phyloP scores from a whole-genome alignment of 2,888 invertebrate species.

The Clistopyga incitator region DNA sequence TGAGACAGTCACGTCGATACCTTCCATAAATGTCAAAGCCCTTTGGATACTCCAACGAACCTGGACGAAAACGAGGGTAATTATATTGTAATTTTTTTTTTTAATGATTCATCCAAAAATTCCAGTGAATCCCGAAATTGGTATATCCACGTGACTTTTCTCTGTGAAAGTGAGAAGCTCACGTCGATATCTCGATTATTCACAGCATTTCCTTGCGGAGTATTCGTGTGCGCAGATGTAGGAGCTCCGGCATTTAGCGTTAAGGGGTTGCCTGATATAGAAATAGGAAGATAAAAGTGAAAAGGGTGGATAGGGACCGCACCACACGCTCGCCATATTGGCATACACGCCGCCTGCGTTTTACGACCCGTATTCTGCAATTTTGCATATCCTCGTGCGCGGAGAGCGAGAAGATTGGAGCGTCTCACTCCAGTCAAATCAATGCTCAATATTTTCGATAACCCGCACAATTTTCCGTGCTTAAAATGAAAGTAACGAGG shows the following conservation, averaged over 20 bases:
- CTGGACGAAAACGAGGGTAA: constrained; percentile 25
- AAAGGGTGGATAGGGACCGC: constrained; percentile 38
- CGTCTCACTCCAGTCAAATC: not conserved
- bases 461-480: not conserved
- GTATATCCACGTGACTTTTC: constrained; percentile 10
- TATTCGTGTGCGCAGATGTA: constrained; percentile 30
- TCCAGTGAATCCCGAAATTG: not conserved
- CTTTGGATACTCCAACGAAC: constrained; percentile 28
- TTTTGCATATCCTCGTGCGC: constrained; percentile 78
- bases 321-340: constrained; percentile 78
- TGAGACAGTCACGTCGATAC: constrained; percentile 39
- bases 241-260: constrained; percentile 68
- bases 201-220: constrained; percentile 52
- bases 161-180: constrained; percentile 55
- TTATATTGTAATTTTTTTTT: constrained; percentile 38
- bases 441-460: not conserved
- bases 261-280: constrained; percentile 56
- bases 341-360: constrained; percentile 81
- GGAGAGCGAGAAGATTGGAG: not conserved
- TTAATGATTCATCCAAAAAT: constrained; percentile 25
- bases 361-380: constrained; percentile 82
- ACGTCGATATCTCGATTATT: constrained; percentile 77
- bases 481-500: not conserved
- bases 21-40: constrained; percentile 41
- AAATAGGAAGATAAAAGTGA: constrained; percentile 46